Conservation (phyloP, 2,113 vertebrate genomes). For the Campylorhamphus procurvoides region DNA sequence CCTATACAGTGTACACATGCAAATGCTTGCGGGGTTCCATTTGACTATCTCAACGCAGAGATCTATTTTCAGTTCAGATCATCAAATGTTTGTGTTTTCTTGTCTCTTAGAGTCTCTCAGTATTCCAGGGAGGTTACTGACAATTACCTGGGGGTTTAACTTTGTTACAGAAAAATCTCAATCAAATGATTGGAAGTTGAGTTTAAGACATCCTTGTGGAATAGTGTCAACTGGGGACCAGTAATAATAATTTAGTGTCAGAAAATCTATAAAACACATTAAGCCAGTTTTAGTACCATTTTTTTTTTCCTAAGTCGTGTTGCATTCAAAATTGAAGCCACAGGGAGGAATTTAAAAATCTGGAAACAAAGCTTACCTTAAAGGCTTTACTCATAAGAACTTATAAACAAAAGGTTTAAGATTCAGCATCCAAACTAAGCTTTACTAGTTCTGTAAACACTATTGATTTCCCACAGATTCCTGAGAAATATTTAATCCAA, state of each 20-base stretch:
- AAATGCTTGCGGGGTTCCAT: neutral
- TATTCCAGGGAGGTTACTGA: conserved; percentile 12
- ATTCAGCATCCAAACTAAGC: conserved; percentile 38
- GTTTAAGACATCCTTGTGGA: conserved; percentile 31
- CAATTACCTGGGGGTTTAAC: neutral
- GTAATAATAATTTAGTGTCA: conserved; percentile 64
- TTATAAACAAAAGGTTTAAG: conserved; percentile 45
- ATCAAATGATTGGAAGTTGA: conserved; percentile 28
- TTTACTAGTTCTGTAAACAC: conserved; percentile 47
- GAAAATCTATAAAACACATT: conserved; percentile 74
- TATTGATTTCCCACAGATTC: conserved; percentile 65
- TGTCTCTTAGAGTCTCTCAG: neutral
- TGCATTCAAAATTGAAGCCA: conserved; percentile 32
- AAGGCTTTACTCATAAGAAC: conserved; percentile 51
- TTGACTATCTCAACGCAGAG: neutral
- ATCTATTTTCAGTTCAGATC: neutral
- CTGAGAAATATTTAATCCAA: conserved; percentile 65
- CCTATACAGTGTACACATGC: neutral
- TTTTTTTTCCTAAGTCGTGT: neutral
- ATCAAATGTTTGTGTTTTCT: neutral
- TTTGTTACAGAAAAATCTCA: conserved; percentile 22
- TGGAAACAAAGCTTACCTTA: conserved; percentile 23
- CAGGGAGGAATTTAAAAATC: conserved; percentile 28
- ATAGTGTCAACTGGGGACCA: neutral
- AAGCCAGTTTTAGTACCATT: conserved; percentile 31